Conservation (phyloP, 2,888 invertebrate species). For the Dendrolimus pini region DNA sequence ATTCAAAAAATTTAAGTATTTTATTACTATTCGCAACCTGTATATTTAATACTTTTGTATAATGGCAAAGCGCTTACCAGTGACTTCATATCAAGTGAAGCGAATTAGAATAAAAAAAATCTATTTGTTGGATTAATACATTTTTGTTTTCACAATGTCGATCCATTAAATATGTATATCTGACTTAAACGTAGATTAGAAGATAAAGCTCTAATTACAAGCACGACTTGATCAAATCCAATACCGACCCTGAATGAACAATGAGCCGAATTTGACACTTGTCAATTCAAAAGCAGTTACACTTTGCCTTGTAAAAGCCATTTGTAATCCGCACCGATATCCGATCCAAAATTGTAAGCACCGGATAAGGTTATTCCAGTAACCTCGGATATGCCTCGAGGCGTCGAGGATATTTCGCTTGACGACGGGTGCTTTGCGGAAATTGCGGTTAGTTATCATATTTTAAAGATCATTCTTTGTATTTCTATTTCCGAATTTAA, state of each 20-base stretch:
- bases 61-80: too few species aligned
- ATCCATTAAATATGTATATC: too few species aligned
- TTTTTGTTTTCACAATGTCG: too few species aligned
- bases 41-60: too few species aligned
- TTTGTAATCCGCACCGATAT: conserved; percentile 26
- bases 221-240: background rate
- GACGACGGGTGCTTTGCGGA: background rate
- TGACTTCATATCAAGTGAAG: too few species aligned
- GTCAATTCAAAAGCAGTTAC: conserved; percentile 19
- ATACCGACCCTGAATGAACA: conserved; percentile 9
- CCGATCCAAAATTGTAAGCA: conserved; percentile 28
- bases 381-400: background rate
- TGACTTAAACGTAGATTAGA: too few species aligned
- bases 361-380: background rate
- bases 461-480: too few species aligned
- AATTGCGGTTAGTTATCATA: background rate
- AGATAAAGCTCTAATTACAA: background rate
- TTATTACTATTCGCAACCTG: too few species aligned
- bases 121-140: too few species aligned
- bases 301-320: conserved; percentile 29
- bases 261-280: conserved; percentile 20
- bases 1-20: too few species aligned
- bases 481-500: too few species aligned
- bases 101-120: too few species aligned
- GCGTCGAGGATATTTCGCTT: background rate